Evolutionary conservation across 2,113 vertebrate genomes (phyloP).

Genomic region (Turnix velox): DNA sequence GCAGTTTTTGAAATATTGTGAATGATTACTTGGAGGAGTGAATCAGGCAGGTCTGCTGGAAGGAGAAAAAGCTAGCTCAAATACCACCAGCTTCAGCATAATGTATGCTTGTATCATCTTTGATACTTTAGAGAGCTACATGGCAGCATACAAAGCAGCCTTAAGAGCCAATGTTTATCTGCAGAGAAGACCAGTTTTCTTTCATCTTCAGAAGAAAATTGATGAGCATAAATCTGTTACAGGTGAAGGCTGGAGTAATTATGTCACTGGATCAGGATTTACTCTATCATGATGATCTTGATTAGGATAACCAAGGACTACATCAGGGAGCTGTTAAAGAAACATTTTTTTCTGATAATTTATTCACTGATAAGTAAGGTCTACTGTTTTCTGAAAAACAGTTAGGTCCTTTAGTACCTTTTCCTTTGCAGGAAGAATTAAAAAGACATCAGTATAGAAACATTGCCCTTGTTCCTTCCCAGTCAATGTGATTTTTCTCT

Average conservation of each 20-base stretch:
- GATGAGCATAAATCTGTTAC: background rate
- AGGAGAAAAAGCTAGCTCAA: background rate
- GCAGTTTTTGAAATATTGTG: background rate
- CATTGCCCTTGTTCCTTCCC: background rate
- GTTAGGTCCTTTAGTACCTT: background rate
- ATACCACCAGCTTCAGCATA: background rate
- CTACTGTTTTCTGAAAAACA: background rate
- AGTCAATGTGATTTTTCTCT: background rate
- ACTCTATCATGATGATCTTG: background rate
- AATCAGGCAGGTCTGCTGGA: background rate
- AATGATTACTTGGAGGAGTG: background rate
- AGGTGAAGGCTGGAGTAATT: background rate
- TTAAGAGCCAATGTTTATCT: background rate
- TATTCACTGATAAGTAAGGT: background rate
- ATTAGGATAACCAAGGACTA: background rate
- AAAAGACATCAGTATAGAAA: background rate
- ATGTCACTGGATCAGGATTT: background rate
- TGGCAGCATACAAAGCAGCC: background rate
- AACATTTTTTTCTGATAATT: background rate
- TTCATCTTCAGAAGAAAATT: background rate
- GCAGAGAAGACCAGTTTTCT: background rate
- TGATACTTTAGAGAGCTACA: background rate
- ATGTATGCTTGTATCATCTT: rapidly evolving
- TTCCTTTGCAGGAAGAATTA: background rate
- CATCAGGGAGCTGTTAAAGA: background rate